Conservation (phyloP, 2,113 vertebrate species). For the Isichthys henryi region DNA sequence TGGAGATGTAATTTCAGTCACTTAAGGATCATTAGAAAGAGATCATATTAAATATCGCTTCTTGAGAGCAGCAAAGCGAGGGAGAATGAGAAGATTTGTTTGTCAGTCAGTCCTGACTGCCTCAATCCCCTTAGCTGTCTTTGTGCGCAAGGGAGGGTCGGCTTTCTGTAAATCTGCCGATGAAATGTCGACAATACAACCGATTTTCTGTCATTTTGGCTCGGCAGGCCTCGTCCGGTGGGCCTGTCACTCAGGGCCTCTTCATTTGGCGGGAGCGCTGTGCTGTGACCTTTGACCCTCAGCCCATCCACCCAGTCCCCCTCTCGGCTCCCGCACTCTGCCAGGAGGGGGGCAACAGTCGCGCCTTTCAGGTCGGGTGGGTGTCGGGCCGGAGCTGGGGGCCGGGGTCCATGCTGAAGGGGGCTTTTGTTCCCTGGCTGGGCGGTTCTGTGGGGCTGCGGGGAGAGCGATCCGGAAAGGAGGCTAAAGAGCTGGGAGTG, state of each 20-base stretch:
- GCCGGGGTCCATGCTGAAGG: slow-evolving; percentile 59
- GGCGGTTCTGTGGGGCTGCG: slow-evolving; percentile 60
- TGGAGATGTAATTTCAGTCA: slow-evolving; percentile 70
- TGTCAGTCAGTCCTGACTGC: slow-evolving; percentile 76
- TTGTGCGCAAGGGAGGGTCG: slow-evolving; percentile 51
- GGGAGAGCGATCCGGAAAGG: slow-evolving; percentile 79
- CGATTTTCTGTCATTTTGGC: slow-evolving; percentile 87
- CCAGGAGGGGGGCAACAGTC: slow-evolving; percentile 70
- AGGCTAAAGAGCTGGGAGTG: slow-evolving; percentile 83
- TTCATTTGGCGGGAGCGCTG: slow-evolving; percentile 73
- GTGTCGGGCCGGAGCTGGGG: slow-evolving; percentile 55
- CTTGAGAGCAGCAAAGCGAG: slow-evolving; percentile 62
- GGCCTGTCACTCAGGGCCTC: slow-evolving; percentile 66
- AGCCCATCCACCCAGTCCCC: slow-evolving; percentile 50
- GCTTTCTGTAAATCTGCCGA: slow-evolving; percentile 74
- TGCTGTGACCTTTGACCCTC: slow-evolving; percentile 75
- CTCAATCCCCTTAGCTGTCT: slow-evolving; percentile 66
- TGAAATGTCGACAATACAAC: slow-evolving; percentile 93
- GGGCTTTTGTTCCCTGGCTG: slow-evolving; percentile 70
- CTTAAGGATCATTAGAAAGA: slow-evolving; percentile 84
- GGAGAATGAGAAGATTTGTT: slow-evolving; percentile 79
- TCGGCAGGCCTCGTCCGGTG: slow-evolving; percentile 69
- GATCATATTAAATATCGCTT: slow-evolving; percentile 88
- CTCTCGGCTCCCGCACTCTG: slow-evolving; percentile 28
- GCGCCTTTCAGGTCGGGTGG: slow-evolving; percentile 81